Percentiles rank a stretch among this genome's conserved stretches.
Evolutionary conservation across 1,140 invertebrate species (phyloP).

Genomic region (Popillia japonica): DNA sequence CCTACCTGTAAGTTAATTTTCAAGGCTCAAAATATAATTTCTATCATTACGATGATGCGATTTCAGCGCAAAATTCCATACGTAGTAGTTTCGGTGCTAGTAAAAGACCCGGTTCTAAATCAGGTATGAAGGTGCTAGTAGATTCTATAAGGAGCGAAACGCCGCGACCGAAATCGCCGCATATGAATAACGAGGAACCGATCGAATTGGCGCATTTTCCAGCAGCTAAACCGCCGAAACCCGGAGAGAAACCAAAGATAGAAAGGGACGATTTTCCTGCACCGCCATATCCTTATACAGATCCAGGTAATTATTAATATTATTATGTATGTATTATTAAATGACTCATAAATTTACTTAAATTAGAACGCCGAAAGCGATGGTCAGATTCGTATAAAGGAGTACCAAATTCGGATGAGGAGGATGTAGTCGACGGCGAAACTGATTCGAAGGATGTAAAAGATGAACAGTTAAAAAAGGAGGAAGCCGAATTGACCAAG

Average conservation of each 20-base stretch:
- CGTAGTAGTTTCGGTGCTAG: conserved; percentile 66
- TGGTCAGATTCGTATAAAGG: conserved; percentile 92
- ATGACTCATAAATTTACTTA: conserved; percentile 98
- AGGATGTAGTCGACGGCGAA: conserved; percentile 80
- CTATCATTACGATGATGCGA: conserved; percentile 65
- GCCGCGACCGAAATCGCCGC: conserved; percentile 87
- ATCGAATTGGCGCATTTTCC: conserved; percentile 97
- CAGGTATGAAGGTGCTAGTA: conserved; percentile 86
- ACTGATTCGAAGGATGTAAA: conserved; percentile 65
- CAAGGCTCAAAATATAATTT: neutral
- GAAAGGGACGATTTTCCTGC: conserved; percentile 99
- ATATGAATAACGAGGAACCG: conserved; percentile 97
- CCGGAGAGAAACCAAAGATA: conserved; percentile 90
- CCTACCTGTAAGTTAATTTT: conserved; percentile 69
- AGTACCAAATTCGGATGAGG: conserved; percentile 82
- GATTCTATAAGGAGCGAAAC: conserved; percentile 86
- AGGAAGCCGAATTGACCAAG: conserved; percentile 90
- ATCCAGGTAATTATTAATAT: conserved; percentile 88
- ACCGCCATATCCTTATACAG: conserved; percentile 98
- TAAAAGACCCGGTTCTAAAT: conserved; percentile 61
- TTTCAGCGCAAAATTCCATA: conserved; percentile 69
- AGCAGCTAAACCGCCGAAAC: conserved; percentile 90
- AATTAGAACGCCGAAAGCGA: conserved; percentile 83
- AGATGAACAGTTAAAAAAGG: conserved; percentile 76
- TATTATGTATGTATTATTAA: too few relatives aligned